These are phyloP conservation scores for Mesaphorura yosii DNA, from an alignment of 1,140 invertebrate genomes.

Conservation along the genomic window DNA sequence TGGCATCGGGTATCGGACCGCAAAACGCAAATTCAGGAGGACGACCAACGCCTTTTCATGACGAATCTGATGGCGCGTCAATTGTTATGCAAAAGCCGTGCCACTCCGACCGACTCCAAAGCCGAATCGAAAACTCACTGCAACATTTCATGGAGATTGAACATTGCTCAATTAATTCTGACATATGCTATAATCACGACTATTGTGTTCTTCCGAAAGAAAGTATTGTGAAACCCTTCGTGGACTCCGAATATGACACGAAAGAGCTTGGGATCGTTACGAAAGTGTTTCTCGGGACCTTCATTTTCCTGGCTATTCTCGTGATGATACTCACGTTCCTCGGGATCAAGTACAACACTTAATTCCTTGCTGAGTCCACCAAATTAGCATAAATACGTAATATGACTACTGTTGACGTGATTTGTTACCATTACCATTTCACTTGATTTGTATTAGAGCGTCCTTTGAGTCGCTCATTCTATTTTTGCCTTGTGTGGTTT, in stretches of 20 bases:
- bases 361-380: no score
- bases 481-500: no score
- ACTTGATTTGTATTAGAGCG: no score
- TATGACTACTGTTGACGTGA: no score
- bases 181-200: constrained; percentile 17
- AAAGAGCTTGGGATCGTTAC: neutral
- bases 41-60: no score
- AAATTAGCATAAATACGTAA: no score
- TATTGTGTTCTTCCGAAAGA: constrained; percentile 16
- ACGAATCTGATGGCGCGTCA: no score
- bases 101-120: neutral
- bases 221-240: constrained; percentile 14
- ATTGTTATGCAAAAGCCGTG: no score
- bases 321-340: constrained; percentile 7
- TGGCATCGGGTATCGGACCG: neutral
- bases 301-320: neutral
- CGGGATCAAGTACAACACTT: constrained; percentile 13
- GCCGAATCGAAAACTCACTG: constrained; percentile 7
- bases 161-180: constrained; percentile 11
- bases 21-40: neutral
- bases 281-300: constrained; percentile 1
- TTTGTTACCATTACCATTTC: no score
- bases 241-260: neutral
- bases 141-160: constrained; percentile 19
- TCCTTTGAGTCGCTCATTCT: no score